A percentile compares a stretch with the other conserved stretches of the same genome.
Evolutionary conservation across 2,113 vertebrate species (phyloP).

Genomic region (Leucopsar rothschildi): DNA sequence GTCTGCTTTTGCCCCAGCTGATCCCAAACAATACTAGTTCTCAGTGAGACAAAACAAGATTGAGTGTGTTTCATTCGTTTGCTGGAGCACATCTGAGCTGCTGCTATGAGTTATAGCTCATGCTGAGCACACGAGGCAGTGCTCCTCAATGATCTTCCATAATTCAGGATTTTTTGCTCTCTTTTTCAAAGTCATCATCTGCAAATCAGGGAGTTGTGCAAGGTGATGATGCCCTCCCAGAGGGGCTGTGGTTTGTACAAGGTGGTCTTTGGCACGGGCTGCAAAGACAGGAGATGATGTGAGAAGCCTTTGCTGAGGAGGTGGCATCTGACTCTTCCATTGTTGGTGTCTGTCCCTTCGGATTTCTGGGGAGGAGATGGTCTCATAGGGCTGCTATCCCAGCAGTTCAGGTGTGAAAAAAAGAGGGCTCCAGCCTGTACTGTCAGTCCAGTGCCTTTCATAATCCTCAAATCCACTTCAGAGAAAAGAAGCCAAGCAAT

Average conservation of each 20-base stretch:
- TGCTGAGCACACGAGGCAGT: neutral
- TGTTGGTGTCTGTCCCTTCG: neutral
- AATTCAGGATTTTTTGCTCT: rapidly evolving
- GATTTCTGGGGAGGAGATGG: neutral
- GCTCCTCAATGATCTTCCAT: neutral
- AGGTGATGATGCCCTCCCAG: neutral
- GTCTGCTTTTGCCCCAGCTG: neutral
- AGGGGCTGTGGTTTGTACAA: neutral
- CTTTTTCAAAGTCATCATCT: neutral
- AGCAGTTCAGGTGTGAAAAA: neutral
- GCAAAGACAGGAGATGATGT: rapidly evolving
- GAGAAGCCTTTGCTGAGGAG: neutral
- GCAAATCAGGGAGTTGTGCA: neutral
- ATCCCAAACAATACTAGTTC: neutral
- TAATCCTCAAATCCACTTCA: neutral
- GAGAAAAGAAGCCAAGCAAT: neutral
- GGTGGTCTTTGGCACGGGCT: neutral
- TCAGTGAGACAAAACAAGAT: neutral
- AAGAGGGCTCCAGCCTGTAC: neutral
- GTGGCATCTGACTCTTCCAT: neutral
- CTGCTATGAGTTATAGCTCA: neutral
- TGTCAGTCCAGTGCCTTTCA: neutral
- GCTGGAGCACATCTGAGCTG: neutral
- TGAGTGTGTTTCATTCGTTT: neutral
- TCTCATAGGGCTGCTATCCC: neutral